Evolutionary conservation across 2,888 invertebrate genomes (phyloP), one percentile per base, ranked within the genome.

Genomic region (Encarsia formosa): DNA sequence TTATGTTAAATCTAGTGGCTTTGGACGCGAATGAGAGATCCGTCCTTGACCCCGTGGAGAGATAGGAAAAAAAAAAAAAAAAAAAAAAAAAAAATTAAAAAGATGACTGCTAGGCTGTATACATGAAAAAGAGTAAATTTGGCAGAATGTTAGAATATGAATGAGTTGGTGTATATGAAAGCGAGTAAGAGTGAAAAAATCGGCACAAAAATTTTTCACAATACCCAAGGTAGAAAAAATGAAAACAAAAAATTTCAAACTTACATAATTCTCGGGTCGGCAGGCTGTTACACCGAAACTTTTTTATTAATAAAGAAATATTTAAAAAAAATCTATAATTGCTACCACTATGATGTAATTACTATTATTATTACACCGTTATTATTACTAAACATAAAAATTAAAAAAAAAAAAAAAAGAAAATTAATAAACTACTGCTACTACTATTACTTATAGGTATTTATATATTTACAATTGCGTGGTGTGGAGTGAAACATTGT

Each of bases 401-500:
- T 52, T 54, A 56, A 50, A 51, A 38, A 48, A 49, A 29, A 47
- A 47, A 37, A 48, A 52, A 48, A 55, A 44, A 38, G 44, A 49
- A 29, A 47, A 47, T 38, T 43, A 52, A 48, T 52, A 44, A 41
- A 61, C 55, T 53, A 61, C 57, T 59, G 58, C 53, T 59, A 60
- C 58, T 59, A 60, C 52, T 63, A 57, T 50, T 58, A 67, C 57
- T 62, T 69, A 69, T 72, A 73, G 70, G 67, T 73, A 71, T 73
- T 73, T 73, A 70, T 71, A 72, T 71, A 72, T 72, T 73, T 72
- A 72, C 72, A 72, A 72, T 63, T 66, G 72, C 71, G 71, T 73
- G 72, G 73, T 72, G 72, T 73, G 73, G 69, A 72, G 72, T 73
- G 71, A 69, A 73, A 73, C 70, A 73, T 73, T 73, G 73, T 73